A percentile compares a stretch with the other conserved stretches of the same genome.
phyloP scores from a whole-genome alignment of 2,888 invertebrate genomes.

The Alentia gelatinosa region DNA sequence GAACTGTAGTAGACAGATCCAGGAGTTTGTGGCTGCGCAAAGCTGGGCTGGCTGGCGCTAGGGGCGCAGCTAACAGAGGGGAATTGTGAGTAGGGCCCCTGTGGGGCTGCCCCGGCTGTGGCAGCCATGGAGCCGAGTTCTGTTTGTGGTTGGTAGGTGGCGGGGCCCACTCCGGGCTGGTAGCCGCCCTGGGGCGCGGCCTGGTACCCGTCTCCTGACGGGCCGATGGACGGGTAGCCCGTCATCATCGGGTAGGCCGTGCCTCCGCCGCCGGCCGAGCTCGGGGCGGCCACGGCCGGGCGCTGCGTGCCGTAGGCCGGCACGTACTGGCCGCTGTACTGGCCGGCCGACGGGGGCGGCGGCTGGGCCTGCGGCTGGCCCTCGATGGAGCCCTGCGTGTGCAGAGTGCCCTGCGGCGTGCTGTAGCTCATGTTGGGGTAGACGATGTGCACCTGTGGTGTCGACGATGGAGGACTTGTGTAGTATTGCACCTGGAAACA shows the following conservation, averaged over 20 bases:
- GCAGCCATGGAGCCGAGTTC: background rate
- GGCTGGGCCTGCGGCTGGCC: background rate
- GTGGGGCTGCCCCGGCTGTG: conserved; percentile 1
- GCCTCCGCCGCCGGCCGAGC: background rate
- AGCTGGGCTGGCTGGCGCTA: conserved; percentile 2
- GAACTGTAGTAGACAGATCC: conserved; percentile 46
- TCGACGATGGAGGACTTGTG: background rate
- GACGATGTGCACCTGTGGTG: conserved; percentile 35
- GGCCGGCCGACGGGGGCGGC: background rate
- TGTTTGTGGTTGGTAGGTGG: conserved; percentile 39
- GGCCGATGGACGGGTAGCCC: conserved; percentile 53
- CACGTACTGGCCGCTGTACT: conserved; percentile 3
- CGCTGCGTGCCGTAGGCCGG: background rate
- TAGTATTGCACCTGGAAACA: conserved; percentile 51
- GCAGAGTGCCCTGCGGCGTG: background rate
- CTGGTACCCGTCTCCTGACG: conserved; percentile 59
- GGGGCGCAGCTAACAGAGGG: background rate
- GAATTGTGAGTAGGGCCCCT: background rate
- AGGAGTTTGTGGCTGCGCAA: conserved; percentile 12
- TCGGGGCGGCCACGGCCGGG: background rate
- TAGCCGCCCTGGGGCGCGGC: background rate
- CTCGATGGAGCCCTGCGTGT: conserved; percentile 33
- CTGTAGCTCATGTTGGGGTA: conserved; percentile 47
- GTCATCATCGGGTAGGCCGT: conserved; percentile 16
- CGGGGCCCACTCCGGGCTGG: background rate